These are phyloP conservation scores for Alectoris magna DNA, from an alignment of 2,797 vertebrate species.

Conservation along the genomic window DNA sequence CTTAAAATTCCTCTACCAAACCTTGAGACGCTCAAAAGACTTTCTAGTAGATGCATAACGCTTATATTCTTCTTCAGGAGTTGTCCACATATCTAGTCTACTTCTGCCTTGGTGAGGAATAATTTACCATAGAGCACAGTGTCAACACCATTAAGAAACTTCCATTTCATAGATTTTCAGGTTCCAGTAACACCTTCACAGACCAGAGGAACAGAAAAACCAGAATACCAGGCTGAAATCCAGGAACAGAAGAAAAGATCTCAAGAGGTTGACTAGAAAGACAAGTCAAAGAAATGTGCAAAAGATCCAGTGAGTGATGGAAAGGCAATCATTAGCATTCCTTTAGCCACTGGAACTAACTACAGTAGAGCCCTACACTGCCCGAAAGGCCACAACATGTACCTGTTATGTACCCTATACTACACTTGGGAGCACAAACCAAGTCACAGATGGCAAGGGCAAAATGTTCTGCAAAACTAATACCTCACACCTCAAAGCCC, in stretches of 20 bases:
- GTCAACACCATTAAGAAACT: neutral
- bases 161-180: neutral
- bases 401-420: neutral
- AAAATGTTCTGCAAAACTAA: neutral
- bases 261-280: neutral
- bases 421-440: neutral
- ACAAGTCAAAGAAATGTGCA: neutral
- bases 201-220: neutral
- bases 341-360: neutral
- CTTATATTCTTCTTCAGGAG: neutral
- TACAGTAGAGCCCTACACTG: rapidly evolving
- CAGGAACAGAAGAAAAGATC: neutral
- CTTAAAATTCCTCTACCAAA: neutral
- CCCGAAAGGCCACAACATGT: neutral
- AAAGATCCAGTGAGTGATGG: neutral
- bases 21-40: neutral
- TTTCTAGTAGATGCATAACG: neutral
- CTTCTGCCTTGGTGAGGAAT: neutral
- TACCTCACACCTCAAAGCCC: neutral
- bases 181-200: neutral
- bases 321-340: neutral
- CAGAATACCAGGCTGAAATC: neutral
- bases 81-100: neutral
- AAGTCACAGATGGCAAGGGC: neutral
- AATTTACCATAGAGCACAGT: neutral